Conservation (phyloP, 2,113 vertebrate genomes). For the Xenopus tropicalis region UCB_Xtro_10.0 CM004447.2:54566001-54566500, state of each 20-base stretch:
- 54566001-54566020: too few species aligned
- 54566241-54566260: slow-evolving; percentile 20
- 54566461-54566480: too few species aligned
- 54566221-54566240: slow-evolving; percentile 24
- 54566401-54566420: background rate
- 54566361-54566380: background rate
- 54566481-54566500: too few species aligned
- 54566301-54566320: slow-evolving; percentile 42
- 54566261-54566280: slow-evolving; percentile 25
- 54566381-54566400: background rate
- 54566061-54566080: too few species aligned
- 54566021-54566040: too few species aligned
- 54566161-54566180: slow-evolving; percentile 39
- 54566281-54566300: slow-evolving; percentile 44
- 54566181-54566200: slow-evolving; percentile 39
- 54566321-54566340: slow-evolving; percentile 9
- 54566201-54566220: slow-evolving; percentile 13
- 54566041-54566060: too few species aligned
- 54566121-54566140: background rate
- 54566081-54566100: too few species aligned
- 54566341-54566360: slow-evolving; percentile 6
- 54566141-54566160: slow-evolving; percentile 1
- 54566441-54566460: too few species aligned
- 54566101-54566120: too few species aligned
- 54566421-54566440: background rate